phyloP scores from a whole-genome alignment of 2,888 invertebrate species.

The Luperina nickerlii region DNA sequence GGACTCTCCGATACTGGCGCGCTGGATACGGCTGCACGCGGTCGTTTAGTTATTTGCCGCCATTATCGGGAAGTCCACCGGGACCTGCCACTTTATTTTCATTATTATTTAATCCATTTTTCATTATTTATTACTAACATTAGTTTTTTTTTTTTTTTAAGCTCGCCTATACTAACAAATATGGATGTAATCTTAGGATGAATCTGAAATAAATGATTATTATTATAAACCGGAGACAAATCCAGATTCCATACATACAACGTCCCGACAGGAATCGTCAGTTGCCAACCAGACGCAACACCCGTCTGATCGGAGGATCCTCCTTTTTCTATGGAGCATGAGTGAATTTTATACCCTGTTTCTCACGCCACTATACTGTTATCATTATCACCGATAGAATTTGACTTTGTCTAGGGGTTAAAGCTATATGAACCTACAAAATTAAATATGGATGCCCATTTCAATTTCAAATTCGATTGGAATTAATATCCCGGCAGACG shows the following conservation, averaged over 20 bases:
- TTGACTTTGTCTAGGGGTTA: background rate
- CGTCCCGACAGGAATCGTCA: background rate
- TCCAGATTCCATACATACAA: background rate
- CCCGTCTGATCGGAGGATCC: background rate
- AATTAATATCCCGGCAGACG: constrained; percentile 46
- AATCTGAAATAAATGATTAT: no score
- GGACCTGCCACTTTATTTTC: no score
- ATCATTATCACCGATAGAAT: background rate
- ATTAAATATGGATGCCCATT: constrained; percentile 12
- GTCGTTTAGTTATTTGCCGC: no score
- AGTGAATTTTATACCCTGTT: background rate
- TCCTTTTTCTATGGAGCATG: background rate
- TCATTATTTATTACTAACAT: no score
- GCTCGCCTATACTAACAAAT: no score
- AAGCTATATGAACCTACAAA: constrained; percentile 2
- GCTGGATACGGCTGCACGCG: no score
- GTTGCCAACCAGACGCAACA: background rate
- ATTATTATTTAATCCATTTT: no score
- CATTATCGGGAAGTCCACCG: no score
- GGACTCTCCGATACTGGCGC: no score
- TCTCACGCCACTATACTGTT: background rate
- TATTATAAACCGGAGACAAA: background rate
- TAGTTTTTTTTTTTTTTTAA: no score
- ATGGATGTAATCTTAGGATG: no score
- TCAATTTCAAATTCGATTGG: constrained; percentile 37